Base-by-base conservation (phyloP, 2,888 invertebrate genomes). In the Cerastis leucographa region DNA sequence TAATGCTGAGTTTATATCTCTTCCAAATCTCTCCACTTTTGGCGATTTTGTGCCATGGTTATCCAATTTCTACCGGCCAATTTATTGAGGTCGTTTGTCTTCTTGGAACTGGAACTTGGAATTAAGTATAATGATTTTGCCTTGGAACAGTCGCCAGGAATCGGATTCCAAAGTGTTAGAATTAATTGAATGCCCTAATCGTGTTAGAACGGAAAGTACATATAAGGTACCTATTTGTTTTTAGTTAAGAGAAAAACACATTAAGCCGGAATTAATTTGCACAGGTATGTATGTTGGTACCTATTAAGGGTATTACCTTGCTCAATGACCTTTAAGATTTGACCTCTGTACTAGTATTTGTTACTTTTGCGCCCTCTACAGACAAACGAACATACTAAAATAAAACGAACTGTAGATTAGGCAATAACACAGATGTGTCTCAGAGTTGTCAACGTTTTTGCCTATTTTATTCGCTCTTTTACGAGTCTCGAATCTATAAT, bases 71-170 rank as follows among this genome's bases (percentile, higher is more conserved):
- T 25, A 25, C 14, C 14, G 7, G 14, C 25, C 14, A 51, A 9
- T 51, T 25, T 25, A 25, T 14, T 25, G 6, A 56, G 56, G n/a
- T n/a, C 54, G 54, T 14, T n/a, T 25, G 54, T 56, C 25, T 56
- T 25, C 25, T 61, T 42, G 62, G 74, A 81, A 62, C 46, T 67
- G 14, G 14, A 62, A 65, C 22, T 17, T 35, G n/a, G n/a, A 65
- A 49, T 25, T 49, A 19, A 56, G n/a, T 40, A 46, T 46, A 17
- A 64, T n/a, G n/a, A 25, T 44, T 79, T 68, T n/a, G 56, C 17
- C 22, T 66, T 59, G n/a, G 14, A 65, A 70, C 29, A 66, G 67
- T 35, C 49, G 14, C 42, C n/a, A 35, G 42, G 17, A 46, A 42
- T 70, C 7, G 11, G 40, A 66, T 70, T 46, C 76, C 65, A 66